phyloP scores from a whole-genome alignment of 1,140 invertebrate species.

The Calosoma granatense region DNA sequence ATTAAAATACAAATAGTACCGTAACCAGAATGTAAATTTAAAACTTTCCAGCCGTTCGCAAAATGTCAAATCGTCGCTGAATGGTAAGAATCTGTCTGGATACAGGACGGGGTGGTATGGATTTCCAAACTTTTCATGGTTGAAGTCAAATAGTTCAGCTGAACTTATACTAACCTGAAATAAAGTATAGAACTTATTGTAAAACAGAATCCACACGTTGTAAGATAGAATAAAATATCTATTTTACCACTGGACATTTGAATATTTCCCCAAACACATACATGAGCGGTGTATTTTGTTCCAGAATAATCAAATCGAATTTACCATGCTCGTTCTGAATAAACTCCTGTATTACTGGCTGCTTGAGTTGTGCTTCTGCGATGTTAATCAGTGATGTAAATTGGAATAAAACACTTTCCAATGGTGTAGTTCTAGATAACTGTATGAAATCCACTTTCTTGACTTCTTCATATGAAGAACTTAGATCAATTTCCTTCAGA shows the following conservation, averaged over 20 bases:
- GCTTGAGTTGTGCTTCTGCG: neutral
- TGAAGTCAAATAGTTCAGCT: conserved; percentile 14
- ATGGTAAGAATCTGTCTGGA: neutral
- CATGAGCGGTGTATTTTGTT: conserved; percentile 22
- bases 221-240: neutral
- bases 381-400: too few relatives aligned
- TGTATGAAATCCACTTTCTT: too few relatives aligned
- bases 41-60: neutral
- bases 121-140: conserved; percentile 20
- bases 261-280: conserved; percentile 25
- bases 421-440: too few relatives aligned
- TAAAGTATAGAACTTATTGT: too few relatives aligned
- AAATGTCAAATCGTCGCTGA: conserved; percentile 2
- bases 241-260: conserved; percentile 25
- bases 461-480: neutral
- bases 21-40: neutral
- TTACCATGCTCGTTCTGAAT: conserved; percentile 19
- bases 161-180: conserved; percentile 20
- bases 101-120: conserved; percentile 2
- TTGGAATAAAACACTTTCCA: too few relatives aligned
- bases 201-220: neutral
- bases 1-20: conserved; percentile 10
- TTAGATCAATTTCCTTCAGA: neutral
- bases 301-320: conserved; percentile 31
- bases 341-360: conserved; percentile 21